Evolutionary conservation across 2,797 vertebrate species (phyloP), one percentile per base, ranked within the genome.

Genomic region (Gallinago nigripennis): DNA sequence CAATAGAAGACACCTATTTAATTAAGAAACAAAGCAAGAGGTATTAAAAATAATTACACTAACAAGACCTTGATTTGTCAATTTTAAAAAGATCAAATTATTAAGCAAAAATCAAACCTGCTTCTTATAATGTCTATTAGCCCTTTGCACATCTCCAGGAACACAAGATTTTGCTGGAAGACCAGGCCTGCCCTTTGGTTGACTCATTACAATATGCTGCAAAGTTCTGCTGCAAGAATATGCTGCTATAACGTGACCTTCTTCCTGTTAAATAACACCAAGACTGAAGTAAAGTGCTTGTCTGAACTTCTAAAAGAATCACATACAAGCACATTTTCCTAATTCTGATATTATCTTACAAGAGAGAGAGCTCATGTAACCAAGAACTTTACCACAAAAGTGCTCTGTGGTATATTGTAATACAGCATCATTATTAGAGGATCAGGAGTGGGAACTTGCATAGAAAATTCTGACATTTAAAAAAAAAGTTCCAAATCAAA

Each of bases 191-290:
- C 24, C 80, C 78, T 96, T 96, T 93, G 53, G 56, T 68, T 64
- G 66, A 92, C 37, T 92, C 83, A 94, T 90, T 92, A 94, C 71
- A 90, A 76, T 45, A 50, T 41, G 35, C 28, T 92, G 39, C 57
- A 57, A 88, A 88, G 73, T 73, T 90, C 63, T 79, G 56, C 66
- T 80, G 68, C 28, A 82, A 66, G 90, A 88, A 73, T 70, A 24
- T 68, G 60, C 31, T 77, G 60, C 21, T 90, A 48, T 57, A 94
- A 77, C 4, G 8, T 90, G 88, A 94, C 86, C 73, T 94, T 92
- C 79, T 56, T 94, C 70, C 56, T 68, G 48, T 88, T 88, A 92
- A 88, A 76, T 82, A 90, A 92, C 73, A 66, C 58, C 87, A 88
- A 88, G 56, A n/a, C 31, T 86, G 73, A 60, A 86, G 45, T 88